Conservation (phyloP, 1,140 invertebrate genomes). For the Dendroctonus valens region DNA sequence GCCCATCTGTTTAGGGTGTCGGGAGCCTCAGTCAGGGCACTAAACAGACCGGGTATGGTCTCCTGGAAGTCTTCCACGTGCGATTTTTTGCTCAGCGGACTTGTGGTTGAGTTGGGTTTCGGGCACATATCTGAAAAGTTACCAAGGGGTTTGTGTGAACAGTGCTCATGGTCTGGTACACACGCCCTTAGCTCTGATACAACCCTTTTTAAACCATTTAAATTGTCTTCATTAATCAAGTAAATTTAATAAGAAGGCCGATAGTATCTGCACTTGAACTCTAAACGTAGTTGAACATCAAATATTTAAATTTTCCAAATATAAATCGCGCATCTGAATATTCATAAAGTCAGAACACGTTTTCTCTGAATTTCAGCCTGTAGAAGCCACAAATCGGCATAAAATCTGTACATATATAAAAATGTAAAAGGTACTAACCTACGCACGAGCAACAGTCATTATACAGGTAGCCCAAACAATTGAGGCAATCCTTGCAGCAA, state of each 20-base stretch:
- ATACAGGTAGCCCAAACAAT: constrained; percentile 84
- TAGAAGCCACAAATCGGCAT: neutral
- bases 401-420: neutral
- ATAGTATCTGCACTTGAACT: too few species aligned
- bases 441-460: constrained; percentile 95
- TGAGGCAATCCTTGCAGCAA: constrained; percentile 90
- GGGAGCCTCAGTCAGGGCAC: constrained; percentile 74
- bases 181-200: too few species aligned
- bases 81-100: constrained; percentile 67
- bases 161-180: too few species aligned
- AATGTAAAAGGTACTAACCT: constrained; percentile 45
- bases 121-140: constrained; percentile 76
- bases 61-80: constrained; percentile 85
- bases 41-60: constrained; percentile 78
- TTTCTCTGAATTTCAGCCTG: neutral
- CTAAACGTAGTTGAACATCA: too few species aligned
- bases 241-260: too few species aligned
- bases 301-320: too few species aligned
- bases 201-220: too few species aligned
- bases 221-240: too few species aligned
- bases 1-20: constrained; percentile 74
- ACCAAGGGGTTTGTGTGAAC: too few species aligned
- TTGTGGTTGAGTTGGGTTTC: constrained; percentile 72
- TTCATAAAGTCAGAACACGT: too few species aligned
- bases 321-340: too few species aligned